Percentiles rank a stretch among this genome's conserved stretches.
Evolutionary conservation across 2,888 invertebrate genomes (phyloP).

Genomic region (Trichogramma dendrolimi): DNA sequence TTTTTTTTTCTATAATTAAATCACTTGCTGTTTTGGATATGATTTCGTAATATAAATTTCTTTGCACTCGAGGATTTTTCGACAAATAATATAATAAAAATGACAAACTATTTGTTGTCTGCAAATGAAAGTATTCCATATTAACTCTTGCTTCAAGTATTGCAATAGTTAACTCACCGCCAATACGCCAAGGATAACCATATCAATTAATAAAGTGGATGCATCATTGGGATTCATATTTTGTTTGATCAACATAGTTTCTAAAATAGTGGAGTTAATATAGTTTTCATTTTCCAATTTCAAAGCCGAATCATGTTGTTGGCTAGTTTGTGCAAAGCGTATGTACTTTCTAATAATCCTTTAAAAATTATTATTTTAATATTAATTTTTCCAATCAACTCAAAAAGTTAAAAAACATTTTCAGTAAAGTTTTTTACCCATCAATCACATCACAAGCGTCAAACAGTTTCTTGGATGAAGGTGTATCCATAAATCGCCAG

Average conservation of each 20-base stretch:
- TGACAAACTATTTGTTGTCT: slow-evolving; percentile 61
- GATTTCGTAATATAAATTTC: slow-evolving; percentile 62
- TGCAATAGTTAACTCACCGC: slow-evolving; percentile 51
- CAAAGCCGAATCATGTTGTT: slow-evolving; percentile 34
- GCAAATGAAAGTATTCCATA: slow-evolving; percentile 29
- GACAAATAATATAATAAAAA: slow-evolving; percentile 67
- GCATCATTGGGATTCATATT: slow-evolving; percentile 60
- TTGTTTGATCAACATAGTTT: slow-evolving; percentile 57
- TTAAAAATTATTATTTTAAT: slow-evolving; percentile 37
- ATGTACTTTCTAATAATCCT: slow-evolving; percentile 62
- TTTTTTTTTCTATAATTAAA: slow-evolving; percentile 41
- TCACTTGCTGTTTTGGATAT: slow-evolving; percentile 44
- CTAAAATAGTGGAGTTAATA: slow-evolving; percentile 51
- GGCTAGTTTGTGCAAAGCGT: slow-evolving; percentile 35
- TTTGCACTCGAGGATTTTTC: slow-evolving; percentile 62
- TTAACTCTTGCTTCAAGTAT: neutral
- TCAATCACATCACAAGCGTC: slow-evolving; percentile 62
- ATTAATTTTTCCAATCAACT: neutral
- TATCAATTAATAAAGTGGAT: slow-evolving; percentile 62
- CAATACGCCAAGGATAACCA: slow-evolving; percentile 65
- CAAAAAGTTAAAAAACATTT: slow-evolving; percentile 1
- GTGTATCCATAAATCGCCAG: slow-evolving; percentile 64
- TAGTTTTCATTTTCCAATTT: neutral
- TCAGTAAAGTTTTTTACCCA: slow-evolving; percentile 47
- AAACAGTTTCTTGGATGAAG: slow-evolving; percentile 58